Evolutionary conservation across 2,888 invertebrate genomes (phyloP), one percentile per base, ranked within the genome.

Genomic region (Microplitis manilae): DNA sequence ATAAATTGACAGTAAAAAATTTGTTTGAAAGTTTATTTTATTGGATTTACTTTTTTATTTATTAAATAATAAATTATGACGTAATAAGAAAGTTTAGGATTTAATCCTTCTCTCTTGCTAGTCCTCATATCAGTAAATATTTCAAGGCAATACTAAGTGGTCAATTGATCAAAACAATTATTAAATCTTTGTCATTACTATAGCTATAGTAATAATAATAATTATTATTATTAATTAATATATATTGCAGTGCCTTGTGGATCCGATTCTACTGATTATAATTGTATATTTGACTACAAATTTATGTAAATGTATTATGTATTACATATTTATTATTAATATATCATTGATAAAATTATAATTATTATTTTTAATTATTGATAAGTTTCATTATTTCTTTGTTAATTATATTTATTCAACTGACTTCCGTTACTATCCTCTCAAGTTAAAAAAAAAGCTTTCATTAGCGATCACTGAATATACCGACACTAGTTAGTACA

Each of bases 211-310:
- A 30, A 13, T 50, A 75, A 73, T 50, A 50, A 5, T 50, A 13
- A 7, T 62, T 62, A 70, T 64, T 72, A 38, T 75, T 64, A 65
- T 62, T 60, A 39, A 59, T 76, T 76, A 75, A 40, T 72, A 77
- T 79, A 76, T 77, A 80, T 71, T 80, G 77, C 75, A 81, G 80
- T 80, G 81, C 81, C 81, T 82, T 79, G 79, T 79, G 80, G 79
- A 82, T 79, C 77, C 71, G 79, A 79, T 78, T 79, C 62, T 74
- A 80, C 78, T 73, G 78, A 80, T 73, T 79, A 76, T 79, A 83
- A 81, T 70, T 85, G 84, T 85, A 85, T 81, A 85, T 85, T 85
- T 84, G 80, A 84, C 79, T 73, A 82, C 76, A 80, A 79, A 81
- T 80, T 76, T 62, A 82, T 82, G 80, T 79, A 81, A 81, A 82